phyloP scores from a whole-genome alignment of 2,888 invertebrate genomes.

The Chloromyia formosa region DNA sequence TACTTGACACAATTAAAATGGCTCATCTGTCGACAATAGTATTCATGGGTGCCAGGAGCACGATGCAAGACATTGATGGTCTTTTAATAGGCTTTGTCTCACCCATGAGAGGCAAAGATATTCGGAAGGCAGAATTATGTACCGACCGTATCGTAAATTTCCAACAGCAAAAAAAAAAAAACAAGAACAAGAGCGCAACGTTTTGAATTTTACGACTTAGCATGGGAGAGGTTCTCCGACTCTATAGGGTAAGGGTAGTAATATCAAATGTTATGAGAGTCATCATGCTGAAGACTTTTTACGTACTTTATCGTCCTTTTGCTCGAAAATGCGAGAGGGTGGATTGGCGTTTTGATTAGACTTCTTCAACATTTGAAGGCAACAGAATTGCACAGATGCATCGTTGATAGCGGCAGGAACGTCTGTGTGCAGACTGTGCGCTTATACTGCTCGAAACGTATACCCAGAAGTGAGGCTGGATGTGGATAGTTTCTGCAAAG shows the following conservation, averaged over 20 bases:
- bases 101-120: not conserved
- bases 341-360: too few species aligned
- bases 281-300: not conserved
- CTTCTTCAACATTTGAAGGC: too few species aligned
- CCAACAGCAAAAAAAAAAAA: not conserved
- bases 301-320: too few species aligned
- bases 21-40: slow-evolving; percentile 23
- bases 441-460: too few species aligned
- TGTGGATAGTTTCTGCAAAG: too few species aligned
- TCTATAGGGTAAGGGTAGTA: not conserved
- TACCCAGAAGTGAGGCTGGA: too few species aligned
- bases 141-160: slow-evolving; percentile 5
- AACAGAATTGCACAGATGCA: too few species aligned
- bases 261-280: not conserved
- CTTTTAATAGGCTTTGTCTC: not conserved
- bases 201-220: slow-evolving; percentile 12
- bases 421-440: too few species aligned
- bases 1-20: slow-evolving; percentile 23
- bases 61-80: slow-evolving; percentile 7
- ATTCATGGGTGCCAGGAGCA: not conserved
- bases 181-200: too few species aligned
- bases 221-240: not conserved
- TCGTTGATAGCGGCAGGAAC: too few species aligned
- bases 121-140: not conserved
- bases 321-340: too few species aligned